Evolutionary conservation across 2,888 invertebrate genomes (phyloP), one percentile per base, ranked within the genome.

Genomic region (Mesoligia furuncula): DNA sequence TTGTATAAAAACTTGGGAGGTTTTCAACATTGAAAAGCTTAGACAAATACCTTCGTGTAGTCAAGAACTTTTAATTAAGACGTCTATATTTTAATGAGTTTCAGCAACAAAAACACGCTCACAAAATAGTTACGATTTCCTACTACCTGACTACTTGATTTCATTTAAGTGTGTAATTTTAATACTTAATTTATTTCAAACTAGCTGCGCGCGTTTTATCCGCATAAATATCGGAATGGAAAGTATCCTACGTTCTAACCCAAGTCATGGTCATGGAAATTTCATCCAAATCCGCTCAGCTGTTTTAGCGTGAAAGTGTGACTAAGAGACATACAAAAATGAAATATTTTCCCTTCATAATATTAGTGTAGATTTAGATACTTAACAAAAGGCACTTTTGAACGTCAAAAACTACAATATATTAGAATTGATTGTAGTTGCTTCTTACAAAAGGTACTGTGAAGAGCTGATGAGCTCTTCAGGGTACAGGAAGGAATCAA

Each of bases 1-100:
- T 57, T 42, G 11, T 42, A 7, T 27, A 42, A 64, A 76, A 84
- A 67, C 57, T 57, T 62, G n/a, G 31, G 31, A 39, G 31, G 17
- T 61, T 78, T 77, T 65, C 36, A 65, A 57, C 48, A 64, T 54
- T 48, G 36, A 61, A 71, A 71, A 71, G 39, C 67, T 82, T 59
- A 45, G 57, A 51, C 48, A 82, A 73, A 73, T 73, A 73, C 67
- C 31, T 65, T 71, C 24, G 70, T 31, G 51, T 73, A 39, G 62
- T 70, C 51, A 48, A 67, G 9, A 85, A 70, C 24, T 73, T 73
- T 83, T 70, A 67, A 82, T 61, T 57, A 54, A 65, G 36, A 48
- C 39, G 27, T 68, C 31, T 54, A 13, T 79, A 77, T 54, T 66
- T 77, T 36, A 82, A 83, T 64, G 36, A 83, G 57, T 68, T 64